A percentile compares a stretch with the other conserved stretches of the same genome.
Evolutionary conservation across 2,797 vertebrate genomes (phyloP).

Genomic region (Sebastes matsubarae): DNA sequence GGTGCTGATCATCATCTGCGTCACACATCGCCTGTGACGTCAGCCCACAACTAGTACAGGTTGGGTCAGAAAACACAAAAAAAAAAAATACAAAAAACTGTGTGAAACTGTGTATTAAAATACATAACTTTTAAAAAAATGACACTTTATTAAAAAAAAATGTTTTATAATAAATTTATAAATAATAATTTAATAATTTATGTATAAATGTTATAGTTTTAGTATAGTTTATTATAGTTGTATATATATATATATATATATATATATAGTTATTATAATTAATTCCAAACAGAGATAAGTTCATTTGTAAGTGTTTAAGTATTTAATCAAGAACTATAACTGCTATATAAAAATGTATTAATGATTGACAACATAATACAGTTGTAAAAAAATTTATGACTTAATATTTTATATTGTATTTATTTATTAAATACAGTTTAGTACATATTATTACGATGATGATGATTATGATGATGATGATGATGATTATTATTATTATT

Average conservation of each 20-base stretch:
- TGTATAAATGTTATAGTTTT: no score
- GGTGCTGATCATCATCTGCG: constrained; percentile 6
- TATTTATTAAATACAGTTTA: no score
- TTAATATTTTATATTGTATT: neutral
- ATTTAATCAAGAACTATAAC: neutral
- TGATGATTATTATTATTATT: no score
- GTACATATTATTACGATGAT: no score
- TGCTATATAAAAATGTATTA: neutral
- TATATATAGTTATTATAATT: no score
- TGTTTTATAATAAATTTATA: no score
- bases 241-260: no score
- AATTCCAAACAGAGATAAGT: no score
- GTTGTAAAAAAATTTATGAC: neutral
- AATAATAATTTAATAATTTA: no score
- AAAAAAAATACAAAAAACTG: neutral
- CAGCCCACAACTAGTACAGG: neutral
- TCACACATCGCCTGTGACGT: constrained; percentile 14
- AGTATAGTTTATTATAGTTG: no score
- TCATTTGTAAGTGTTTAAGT: neutral
- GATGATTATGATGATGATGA: no score
- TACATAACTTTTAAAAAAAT: neutral
- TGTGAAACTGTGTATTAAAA: neutral
- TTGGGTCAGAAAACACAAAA: neutral
- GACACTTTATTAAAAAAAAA: neutral
- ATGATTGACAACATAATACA: neutral